Evolutionary conservation across 2,888 invertebrate genomes (phyloP), one percentile per base, ranked within the genome.

Genomic region (Melieria picta): DNA sequence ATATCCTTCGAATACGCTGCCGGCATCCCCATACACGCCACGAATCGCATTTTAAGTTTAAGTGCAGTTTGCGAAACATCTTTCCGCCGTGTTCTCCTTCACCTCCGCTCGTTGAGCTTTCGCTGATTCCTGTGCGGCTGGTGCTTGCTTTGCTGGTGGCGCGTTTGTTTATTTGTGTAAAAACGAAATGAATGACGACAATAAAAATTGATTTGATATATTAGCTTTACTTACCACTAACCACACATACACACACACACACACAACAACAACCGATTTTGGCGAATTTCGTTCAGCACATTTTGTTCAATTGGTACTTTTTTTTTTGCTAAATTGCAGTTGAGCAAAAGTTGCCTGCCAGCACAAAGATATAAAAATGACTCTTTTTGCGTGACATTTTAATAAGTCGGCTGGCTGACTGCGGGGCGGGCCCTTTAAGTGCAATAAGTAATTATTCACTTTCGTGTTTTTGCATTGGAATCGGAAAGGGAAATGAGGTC

Each of bases 391-490:
- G 70, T 70, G 62, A 55, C 45, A 58, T 66, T 58, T 71, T 65
- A 48, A 57, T 66, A 63, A 71, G 50, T 52, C 68, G 62, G 43
- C 47, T 62, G 10, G 10, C 46, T 65, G 56, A 63, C 16, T 48
- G 74, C 76, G 77, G 71, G 48, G 48, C 10, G 45, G 11, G n/a
- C 58, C 74, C 73, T 79, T 81, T 83, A 82, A 83, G 82, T 83
- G 80, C 82, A 76, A 72, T 75, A 78, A 77, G 83, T 80, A 84
- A 84, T 84, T 84, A 83, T 82, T 84, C 83, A 84, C 65, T 65
- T 43, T 11, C 30, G 46, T 13, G n/a, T 4, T n/a, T 61, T 67
- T 67, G 52, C 52, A 30, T 16, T 45, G 60, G 1, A 52, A 52
- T 30, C 30, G 30, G 30, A 30, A 30, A 0, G 30, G 30, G 30